phyloP scores from a whole-genome alignment of 2,113 vertebrate species.

The Varanus komodoensis region DNA sequence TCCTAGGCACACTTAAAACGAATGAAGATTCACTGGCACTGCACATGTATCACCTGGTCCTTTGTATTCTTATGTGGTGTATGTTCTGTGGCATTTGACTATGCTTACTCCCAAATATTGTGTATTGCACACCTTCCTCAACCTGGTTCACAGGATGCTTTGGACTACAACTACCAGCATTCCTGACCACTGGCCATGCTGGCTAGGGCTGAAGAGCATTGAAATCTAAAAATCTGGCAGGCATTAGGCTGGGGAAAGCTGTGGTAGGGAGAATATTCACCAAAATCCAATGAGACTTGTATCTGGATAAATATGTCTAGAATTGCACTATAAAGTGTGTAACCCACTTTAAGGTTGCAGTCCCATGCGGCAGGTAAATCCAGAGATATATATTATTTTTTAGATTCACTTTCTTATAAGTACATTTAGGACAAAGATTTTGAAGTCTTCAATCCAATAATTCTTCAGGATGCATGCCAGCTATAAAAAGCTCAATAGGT shows the following conservation, averaged over 20 bases:
- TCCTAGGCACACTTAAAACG: neutral
- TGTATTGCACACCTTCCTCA: too few relatives aligned
- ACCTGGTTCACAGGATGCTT: neutral
- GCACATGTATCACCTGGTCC: neutral
- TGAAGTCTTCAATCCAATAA: neutral
- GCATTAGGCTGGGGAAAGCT: neutral
- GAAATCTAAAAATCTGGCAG: neutral
- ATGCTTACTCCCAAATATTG: neutral
- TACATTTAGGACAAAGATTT: neutral
- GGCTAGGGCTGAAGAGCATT: neutral
- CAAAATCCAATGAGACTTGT: neutral
- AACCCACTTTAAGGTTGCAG: neutral
- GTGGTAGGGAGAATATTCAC: neutral
- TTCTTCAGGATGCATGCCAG: neutral
- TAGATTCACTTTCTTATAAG: neutral
- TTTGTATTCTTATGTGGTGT: neutral
- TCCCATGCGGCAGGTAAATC: neutral
- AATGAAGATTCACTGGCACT: neutral
- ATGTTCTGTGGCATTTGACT: neutral
- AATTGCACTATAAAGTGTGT: neutral
- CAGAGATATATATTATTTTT: neutral
- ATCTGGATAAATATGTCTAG: neutral
- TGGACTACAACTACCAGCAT: neutral
- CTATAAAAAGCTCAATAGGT: neutral
- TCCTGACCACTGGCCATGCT: too few relatives aligned